phyloP scores from a whole-genome alignment of 1,140 invertebrate species.

The Ladona fulva region DNA sequence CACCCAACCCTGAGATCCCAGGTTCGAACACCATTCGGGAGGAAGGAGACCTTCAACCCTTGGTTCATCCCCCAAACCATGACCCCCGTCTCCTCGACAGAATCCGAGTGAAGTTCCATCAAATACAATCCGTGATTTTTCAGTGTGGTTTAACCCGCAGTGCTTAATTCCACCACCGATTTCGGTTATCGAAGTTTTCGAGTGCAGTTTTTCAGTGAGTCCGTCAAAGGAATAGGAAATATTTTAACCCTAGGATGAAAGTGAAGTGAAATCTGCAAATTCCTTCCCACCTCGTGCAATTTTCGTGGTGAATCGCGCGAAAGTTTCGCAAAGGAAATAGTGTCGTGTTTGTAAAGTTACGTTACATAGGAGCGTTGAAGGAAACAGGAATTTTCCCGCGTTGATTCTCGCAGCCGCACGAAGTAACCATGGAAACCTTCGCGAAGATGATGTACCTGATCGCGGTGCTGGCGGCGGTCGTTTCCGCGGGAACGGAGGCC shows the following conservation, averaged over 20 bases:
- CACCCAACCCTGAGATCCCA: no score
- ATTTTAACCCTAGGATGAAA: neutral
- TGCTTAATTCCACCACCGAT: no score
- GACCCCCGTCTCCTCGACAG: no score
- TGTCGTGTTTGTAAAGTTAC: no score
- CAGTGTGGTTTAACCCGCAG: no score
- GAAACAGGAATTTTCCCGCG: neutral
- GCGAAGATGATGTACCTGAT: neutral
- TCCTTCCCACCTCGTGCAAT: neutral
- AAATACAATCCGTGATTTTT: no score
- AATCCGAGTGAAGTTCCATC: no score
- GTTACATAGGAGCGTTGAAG: no score
- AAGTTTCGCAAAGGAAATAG: neutral
- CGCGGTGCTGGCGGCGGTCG: neutral
- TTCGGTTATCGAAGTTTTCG: no score
- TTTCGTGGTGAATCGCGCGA: neutral
- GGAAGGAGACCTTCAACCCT: no score
- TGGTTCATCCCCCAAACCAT: no score
- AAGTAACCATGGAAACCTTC: neutral
- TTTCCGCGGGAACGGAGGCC: neutral
- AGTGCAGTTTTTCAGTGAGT: neutral
- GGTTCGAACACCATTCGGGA: no score
- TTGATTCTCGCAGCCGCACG: neutral
- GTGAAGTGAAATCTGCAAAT: neutral
- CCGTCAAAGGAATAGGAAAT: neutral